phyloP scores from a whole-genome alignment of 2,888 invertebrate species.

The Campoletis raptor region DNA sequence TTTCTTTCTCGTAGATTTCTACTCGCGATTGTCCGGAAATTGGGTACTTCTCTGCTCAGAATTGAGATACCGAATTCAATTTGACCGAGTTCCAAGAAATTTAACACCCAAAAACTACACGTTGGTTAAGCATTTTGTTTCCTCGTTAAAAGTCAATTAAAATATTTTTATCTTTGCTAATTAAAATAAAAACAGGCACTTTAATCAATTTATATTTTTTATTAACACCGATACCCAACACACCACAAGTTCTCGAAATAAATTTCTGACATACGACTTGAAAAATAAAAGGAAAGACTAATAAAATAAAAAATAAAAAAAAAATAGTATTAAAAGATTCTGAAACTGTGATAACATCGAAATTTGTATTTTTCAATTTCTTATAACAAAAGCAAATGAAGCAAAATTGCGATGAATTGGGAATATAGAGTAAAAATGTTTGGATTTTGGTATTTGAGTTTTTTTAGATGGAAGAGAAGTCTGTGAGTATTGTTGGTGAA shows the following conservation, averaged over 20 bases:
- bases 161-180: not conserved
- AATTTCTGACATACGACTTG: not conserved
- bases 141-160: not conserved
- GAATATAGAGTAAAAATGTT: not conserved
- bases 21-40: slow-evolving; percentile 35
- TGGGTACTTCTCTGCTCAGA: slow-evolving; percentile 7
- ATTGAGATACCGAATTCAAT: slow-evolving; percentile 58
- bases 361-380: not conserved
- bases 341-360: not conserved
- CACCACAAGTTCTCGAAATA: too few relatives aligned
- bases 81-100: slow-evolving; percentile 35
- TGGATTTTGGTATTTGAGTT: not conserved
- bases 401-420: not conserved
- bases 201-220: not conserved
- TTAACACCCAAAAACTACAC: not conserved
- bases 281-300: not conserved
- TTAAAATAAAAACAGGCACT: not conserved
- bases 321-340: not conserved
- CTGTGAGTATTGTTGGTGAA: not conserved
- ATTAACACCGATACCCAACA: too few relatives aligned
- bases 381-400: not conserved
- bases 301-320: too few relatives aligned
- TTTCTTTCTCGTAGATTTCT: slow-evolving; percentile 49
- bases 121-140: not conserved
- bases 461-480: not conserved